Conservation (phyloP, 2,113 vertebrate genomes). For the Oenanthe oenanthe region DNA sequence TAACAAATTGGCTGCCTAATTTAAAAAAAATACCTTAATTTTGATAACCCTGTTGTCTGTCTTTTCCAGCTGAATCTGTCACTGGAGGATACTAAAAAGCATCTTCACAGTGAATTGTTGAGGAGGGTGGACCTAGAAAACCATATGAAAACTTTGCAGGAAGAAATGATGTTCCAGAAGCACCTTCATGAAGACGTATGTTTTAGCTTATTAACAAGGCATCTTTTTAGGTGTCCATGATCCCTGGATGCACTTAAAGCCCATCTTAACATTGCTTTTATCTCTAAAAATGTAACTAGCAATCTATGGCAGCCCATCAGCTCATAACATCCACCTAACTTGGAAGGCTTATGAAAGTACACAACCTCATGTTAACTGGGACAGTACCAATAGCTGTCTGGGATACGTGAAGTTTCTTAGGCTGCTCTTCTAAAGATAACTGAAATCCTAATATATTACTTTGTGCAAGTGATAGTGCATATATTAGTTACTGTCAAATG, state of each 20-base stretch:
- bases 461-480: not conserved
- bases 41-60: not conserved
- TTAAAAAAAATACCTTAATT: not conserved
- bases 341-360: not conserved
- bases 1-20: not conserved
- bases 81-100: conserved; percentile 74
- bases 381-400: not conserved
- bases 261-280: not conserved
- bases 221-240: not conserved
- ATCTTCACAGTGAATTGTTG: conserved; percentile 81
- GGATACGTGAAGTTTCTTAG: not conserved
- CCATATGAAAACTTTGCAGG: conserved; percentile 78
- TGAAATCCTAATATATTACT: not conserved
- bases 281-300: conserved; percentile 16
- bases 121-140: conserved; percentile 81
- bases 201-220: conserved; percentile 35
- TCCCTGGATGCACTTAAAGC: not conserved
- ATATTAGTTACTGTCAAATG: not conserved
- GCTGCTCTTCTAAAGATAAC: not conserved
- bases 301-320: not conserved
- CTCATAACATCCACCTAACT: not conserved
- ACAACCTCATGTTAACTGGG: not conserved
- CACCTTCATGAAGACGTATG: conserved; percentile 78
- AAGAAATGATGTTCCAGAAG: conserved; percentile 82
- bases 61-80: conserved; percentile 31